Percentiles rank a stretch among this genome's conserved stretches.
phyloP scores from a whole-genome alignment of 2,888 invertebrate species.

The Branchellion lobata region DNA sequence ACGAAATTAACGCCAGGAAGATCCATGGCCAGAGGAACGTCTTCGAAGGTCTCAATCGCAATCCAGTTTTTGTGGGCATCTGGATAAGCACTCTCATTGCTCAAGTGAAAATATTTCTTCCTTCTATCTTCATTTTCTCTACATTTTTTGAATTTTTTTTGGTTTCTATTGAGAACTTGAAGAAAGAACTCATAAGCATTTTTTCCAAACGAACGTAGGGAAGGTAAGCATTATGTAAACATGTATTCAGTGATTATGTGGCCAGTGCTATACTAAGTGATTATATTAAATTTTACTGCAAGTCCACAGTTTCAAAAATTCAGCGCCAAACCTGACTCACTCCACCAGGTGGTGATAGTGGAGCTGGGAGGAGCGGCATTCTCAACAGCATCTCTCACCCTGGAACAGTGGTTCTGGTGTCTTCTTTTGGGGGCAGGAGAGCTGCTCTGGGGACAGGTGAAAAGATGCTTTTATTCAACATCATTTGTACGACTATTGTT shows the following conservation, averaged over 20 bases:
- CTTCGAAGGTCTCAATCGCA: constrained; percentile 84
- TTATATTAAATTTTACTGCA: no score
- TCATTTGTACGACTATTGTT: no score
- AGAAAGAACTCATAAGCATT: no score
- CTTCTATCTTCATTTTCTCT: neutral
- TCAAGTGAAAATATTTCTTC: constrained; percentile 70
- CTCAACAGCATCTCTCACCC: constrained; percentile 82
- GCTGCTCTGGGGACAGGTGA: constrained; percentile 81
- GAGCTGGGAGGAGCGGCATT: constrained; percentile 97
- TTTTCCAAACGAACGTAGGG: no score
- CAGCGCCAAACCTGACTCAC: no score
- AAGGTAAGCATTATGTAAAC: no score
- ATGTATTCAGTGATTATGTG: no score
- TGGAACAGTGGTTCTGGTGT: constrained; percentile 99
- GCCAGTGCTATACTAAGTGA: no score
- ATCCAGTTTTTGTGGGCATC: constrained; percentile 96
- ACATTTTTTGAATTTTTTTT: neutral
- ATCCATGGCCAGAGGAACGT: constrained; percentile 99
- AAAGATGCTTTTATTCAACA: constrained; percentile 32
- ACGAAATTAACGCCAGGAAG: constrained; percentile 99
- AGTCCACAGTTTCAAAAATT: no score
- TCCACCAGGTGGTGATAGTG: constrained; percentile 83
- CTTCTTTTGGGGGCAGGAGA: constrained; percentile 94
- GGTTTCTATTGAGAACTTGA: no score
- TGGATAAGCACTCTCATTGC: constrained; percentile 92